These are phyloP conservation scores for Micrasema minimum DNA, from an alignment of 1,140 invertebrate genomes.

Conservation along the genomic window DNA sequence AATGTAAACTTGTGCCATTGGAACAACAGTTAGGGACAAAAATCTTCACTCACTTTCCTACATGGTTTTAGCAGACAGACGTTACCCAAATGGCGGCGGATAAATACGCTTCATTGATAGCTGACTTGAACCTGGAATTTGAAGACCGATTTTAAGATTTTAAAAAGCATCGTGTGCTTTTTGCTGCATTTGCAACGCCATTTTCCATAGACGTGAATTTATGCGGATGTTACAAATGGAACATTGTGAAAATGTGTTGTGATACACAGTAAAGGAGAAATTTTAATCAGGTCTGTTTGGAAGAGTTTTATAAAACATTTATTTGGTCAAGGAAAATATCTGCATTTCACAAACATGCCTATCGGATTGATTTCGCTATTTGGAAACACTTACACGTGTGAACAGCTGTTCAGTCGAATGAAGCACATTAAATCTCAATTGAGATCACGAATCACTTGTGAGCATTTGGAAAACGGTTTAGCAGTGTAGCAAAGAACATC, in stretches of 20 bases:
- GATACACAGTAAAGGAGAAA: slow-evolving; percentile 2
- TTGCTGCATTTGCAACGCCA: slow-evolving; percentile 40
- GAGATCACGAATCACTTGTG: slow-evolving; percentile 39
- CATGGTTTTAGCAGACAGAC: slow-evolving; percentile 34
- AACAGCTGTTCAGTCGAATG: slow-evolving; percentile 41
- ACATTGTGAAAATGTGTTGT: slow-evolving; percentile 31
- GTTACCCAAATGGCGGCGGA: slow-evolving; percentile 26
- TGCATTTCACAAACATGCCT: slow-evolving; percentile 42
- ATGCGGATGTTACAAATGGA: slow-evolving; percentile 33
- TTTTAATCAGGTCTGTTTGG: slow-evolving; percentile 4
- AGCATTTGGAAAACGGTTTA: slow-evolving; percentile 35
- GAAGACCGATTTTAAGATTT: slow-evolving; percentile 45
- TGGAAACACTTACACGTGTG: slow-evolving; percentile 41
- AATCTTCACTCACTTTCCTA: slow-evolving; percentile 43
- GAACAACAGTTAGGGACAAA: slow-evolving; percentile 44
- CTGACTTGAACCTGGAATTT: slow-evolving; percentile 39
- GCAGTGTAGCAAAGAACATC: slow-evolving; percentile 34
- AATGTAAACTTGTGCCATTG: slow-evolving; percentile 37
- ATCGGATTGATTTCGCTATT: slow-evolving; percentile 37
- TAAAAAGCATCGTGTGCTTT: slow-evolving; percentile 41
- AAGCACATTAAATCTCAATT: slow-evolving; percentile 38
- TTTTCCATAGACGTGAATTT: slow-evolving; percentile 42
- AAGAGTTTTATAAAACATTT: slow-evolving; percentile 13
- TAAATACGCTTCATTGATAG: slow-evolving; percentile 38
- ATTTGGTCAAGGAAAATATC: slow-evolving; percentile 34